Base-by-base conservation (phyloP, 2,113 vertebrate genomes). In the Pavo muticus region DNA sequence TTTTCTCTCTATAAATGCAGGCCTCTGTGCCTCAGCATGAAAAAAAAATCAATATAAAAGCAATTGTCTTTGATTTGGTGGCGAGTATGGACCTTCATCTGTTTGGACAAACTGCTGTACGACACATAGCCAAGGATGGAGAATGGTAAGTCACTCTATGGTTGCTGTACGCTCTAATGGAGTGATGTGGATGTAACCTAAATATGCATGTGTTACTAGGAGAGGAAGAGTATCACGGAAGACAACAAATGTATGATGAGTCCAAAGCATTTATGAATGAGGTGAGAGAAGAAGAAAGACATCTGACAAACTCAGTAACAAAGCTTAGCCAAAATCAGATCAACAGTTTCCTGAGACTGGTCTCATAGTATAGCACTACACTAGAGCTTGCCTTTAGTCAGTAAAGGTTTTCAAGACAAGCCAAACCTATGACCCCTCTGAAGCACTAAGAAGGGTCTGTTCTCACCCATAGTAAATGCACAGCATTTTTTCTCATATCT, bases 111-210 rank as follows among this genome's bases (percentile, higher is more conserved):
- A 32, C 30, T 59, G 32, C 56, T 32, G 30, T n/a, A 0, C 37
- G 52, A 71, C 25, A 12, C 42, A 24, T 52, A n/a, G n/a, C 30
- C 37, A 64, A 47, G 61, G 59, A 11, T 3, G 2, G 29, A 40
- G 30, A 76, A 2, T 8, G 56, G 32, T 20, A 59, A n/a, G 11
- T 59, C 18, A n/a, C 24, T 25, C 2, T 9, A 24, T 17, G 17
- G 13, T 65, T 63, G 72, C 47, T 37, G 3, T 2, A 0, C 14
- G n/a, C n/a, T 30, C 6, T 56, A 18, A 1, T 2, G 20, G 30
- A 73, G 29, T 9, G 11, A 11, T 21, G 45, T 86, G 50, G 27
- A 54, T 45, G 20, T 18, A 25, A 18, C 69, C 50, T 48, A 35
- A 57, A 56, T 52, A 85, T 3, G 3, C 3, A 10, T 2, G 4